Conservation (phyloP, 37 sponge, comb jelly and placozoan species). For the Axinella damicornis region DNA sequence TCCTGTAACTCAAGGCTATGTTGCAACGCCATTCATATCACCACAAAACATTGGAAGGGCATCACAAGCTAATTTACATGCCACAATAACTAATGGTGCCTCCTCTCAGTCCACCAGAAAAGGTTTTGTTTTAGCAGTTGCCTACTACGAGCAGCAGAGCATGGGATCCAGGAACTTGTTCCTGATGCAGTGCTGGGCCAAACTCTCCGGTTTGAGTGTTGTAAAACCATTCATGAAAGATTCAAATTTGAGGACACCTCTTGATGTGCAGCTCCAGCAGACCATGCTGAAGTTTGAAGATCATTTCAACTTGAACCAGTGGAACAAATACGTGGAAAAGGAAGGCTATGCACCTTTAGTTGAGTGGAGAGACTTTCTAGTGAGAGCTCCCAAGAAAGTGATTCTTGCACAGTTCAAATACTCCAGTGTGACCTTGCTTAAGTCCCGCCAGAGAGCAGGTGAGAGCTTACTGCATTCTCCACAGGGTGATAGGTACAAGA, state of each 20-base stretch:
- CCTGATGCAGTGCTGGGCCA: conserved; percentile 67
- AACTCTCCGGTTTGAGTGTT: background rate
- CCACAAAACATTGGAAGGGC: no score
- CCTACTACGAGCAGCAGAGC: conserved; percentile 53
- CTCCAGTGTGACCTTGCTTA: conserved; percentile 23
- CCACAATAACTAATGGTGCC: background rate
- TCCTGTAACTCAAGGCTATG: no score
- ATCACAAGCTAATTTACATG: background rate
- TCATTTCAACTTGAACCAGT: conserved; percentile 28
- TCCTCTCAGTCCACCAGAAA: background rate
- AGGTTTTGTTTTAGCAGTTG: conserved; percentile 31
- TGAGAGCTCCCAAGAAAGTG: conserved; percentile 35
- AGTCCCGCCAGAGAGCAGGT: conserved; percentile 13
- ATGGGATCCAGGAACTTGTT: conserved; percentile 43
- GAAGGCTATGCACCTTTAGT: conserved; percentile 25
- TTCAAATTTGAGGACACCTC: conserved; percentile 34
- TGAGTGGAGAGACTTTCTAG: conserved; percentile 14
- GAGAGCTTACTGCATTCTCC: background rate
- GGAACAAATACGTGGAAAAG: conserved; percentile 1
- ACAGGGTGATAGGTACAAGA: conserved; percentile 7
- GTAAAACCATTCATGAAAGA: conserved; percentile 39
- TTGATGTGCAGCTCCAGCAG: background rate
- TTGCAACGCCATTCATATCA: no score
- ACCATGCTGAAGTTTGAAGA: conserved; percentile 31
- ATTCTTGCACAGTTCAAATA: conserved; percentile 23